Evolutionary conservation across 2,888 invertebrate species (phyloP).

Genomic region (Esperia sulphurella): DNA sequence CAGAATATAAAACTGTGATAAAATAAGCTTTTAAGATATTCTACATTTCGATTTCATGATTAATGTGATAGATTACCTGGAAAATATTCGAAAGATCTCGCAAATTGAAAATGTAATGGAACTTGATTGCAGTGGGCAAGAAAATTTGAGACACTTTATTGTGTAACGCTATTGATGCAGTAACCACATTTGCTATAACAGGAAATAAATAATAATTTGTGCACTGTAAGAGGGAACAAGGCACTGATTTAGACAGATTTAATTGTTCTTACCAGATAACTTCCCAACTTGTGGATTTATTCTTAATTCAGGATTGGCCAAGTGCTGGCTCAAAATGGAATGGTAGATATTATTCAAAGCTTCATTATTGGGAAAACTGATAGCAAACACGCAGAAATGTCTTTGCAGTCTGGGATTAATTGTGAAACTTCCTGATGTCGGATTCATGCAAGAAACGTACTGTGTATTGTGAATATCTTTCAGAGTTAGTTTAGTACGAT

Average conservation of each 20-base stretch:
- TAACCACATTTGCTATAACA: conserved; percentile 82
- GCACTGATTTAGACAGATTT: not conserved
- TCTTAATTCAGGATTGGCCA: conserved; percentile 89
- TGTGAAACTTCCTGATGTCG: conserved; percentile 97
- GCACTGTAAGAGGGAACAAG: not conserved
- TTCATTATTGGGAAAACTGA: conserved; percentile 89
- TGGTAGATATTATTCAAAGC: conserved; percentile 93
- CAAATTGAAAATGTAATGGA: conserved; percentile 97
- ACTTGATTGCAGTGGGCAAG: conserved; percentile 96
- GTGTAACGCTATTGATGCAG: conserved; percentile 91
- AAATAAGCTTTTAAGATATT: not conserved
- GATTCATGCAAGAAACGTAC: conserved; percentile 98
- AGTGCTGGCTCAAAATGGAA: conserved; percentile 92
- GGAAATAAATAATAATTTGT: not conserved
- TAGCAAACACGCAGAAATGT: conserved; percentile 93
- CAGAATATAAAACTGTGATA: conserved; percentile 16
- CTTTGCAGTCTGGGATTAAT: conserved; percentile 96
- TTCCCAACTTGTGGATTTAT: conserved; percentile 85
- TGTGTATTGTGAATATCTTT: conserved; percentile 98
- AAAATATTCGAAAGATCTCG: conserved; percentile 97
- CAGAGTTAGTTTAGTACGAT: conserved; percentile 90
- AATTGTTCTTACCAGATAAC: conserved; percentile 68
- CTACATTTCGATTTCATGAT: not conserved
- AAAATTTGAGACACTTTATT: conserved; percentile 92
- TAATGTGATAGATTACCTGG: conserved; percentile 82